Conservation (phyloP, 2,888 invertebrate species). For the Cepaea hortensis region DNA sequence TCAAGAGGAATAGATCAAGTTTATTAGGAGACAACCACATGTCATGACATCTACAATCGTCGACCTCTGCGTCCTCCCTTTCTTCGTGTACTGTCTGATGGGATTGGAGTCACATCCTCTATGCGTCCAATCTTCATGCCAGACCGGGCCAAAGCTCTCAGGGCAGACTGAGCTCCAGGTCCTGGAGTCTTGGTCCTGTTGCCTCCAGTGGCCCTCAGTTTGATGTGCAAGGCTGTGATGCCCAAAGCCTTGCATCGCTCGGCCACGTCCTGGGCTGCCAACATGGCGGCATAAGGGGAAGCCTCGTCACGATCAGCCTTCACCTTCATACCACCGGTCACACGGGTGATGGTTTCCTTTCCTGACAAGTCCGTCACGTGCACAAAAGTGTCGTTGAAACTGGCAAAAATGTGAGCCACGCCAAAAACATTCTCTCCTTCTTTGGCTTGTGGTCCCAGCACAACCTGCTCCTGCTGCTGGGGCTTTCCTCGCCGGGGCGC, state of each 20-base stretch:
- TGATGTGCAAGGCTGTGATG: slow-evolving; percentile 98
- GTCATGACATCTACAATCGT: slow-evolving; percentile 86
- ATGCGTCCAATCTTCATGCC: slow-evolving; percentile 98
- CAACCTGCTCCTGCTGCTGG: slow-evolving; percentile 94
- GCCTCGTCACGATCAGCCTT: slow-evolving; percentile 99
- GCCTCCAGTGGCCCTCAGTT: slow-evolving; percentile 97
- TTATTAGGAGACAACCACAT: neutral
- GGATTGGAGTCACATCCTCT: slow-evolving; percentile 98
- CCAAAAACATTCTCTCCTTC: slow-evolving; percentile 99
- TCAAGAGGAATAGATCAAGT: neutral
- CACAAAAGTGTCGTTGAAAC: slow-evolving; percentile 99
- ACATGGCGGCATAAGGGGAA: slow-evolving; percentile 99
- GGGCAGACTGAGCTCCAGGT: slow-evolving; percentile 96
- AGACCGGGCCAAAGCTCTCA: slow-evolving; percentile 97
- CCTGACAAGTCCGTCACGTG: slow-evolving; percentile 99
- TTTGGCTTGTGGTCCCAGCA: slow-evolving; percentile 95
- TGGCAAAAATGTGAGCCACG: slow-evolving; percentile 99
- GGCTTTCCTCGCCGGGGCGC: slow-evolving; percentile 98
- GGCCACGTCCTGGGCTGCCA: slow-evolving; percentile 99
- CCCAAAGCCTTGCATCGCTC: slow-evolving; percentile 98
- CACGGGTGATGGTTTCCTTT: slow-evolving; percentile 84
- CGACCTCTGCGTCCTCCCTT: slow-evolving; percentile 99
- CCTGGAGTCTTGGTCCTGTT: slow-evolving; percentile 98
- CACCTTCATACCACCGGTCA: slow-evolving; percentile 96
- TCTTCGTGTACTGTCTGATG: slow-evolving; percentile 98